A percentile compares a stretch with the other conserved stretches of the same genome.
phyloP scores from a whole-genome alignment of 53 echinoderm and acorn worm species.

The Stichopus horrens region DNA sequence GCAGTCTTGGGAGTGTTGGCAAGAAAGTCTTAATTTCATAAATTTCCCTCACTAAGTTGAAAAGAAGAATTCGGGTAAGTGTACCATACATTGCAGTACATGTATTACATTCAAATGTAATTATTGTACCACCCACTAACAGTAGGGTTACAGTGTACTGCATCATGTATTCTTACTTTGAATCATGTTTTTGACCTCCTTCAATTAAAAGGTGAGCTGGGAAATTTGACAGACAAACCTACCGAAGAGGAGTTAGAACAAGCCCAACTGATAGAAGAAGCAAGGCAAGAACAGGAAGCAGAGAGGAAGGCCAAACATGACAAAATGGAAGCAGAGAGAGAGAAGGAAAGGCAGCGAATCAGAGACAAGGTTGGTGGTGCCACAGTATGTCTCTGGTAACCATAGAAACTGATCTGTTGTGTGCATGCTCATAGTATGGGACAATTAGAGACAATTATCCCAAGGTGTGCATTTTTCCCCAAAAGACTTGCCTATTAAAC shows the following conservation, averaged over 20 bases:
- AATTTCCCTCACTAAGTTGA: no score
- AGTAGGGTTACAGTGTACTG: no score
- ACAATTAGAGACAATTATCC: neutral
- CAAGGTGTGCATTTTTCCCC: no score
- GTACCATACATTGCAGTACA: no score
- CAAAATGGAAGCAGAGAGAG: conserved; percentile 95
- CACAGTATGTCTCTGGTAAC: neutral
- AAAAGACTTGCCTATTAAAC: no score
- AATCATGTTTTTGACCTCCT: no score
- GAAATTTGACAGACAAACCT: conserved; percentile 57
- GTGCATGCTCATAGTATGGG: neutral
- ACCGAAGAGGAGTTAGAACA: conserved; percentile 80
- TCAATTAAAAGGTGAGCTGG: neutral
- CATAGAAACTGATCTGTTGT: neutral
- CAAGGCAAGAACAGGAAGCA: conserved; percentile 79
- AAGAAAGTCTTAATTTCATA: no score
- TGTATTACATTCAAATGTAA: no score
- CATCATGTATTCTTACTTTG: no score
- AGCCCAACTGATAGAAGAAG: conserved; percentile 74
- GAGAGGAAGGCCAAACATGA: conserved; percentile 88
- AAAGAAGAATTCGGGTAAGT: no score
- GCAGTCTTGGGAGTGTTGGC: no score
- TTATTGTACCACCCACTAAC: no score
- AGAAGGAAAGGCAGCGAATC: conserved; percentile 91
- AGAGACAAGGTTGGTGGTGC: conserved; percentile 76